These are phyloP conservation scores for Oscarella lobularis DNA, from an alignment of 37 sponge, comb jelly and placozoan species.

Conservation along the genomic window DNA sequence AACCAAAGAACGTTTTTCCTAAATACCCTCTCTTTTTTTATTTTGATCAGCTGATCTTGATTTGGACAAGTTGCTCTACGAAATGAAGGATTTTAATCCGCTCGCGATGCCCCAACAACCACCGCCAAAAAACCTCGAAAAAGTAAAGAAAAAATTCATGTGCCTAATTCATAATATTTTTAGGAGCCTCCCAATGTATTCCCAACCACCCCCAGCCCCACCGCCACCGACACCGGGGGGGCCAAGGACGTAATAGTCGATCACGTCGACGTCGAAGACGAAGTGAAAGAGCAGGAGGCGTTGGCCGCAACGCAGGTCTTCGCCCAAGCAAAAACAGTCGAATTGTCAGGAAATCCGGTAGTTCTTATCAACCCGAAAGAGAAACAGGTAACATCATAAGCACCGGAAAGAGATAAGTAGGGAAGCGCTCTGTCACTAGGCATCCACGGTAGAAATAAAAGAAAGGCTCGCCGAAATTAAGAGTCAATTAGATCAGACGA, in stretches of 20 bases:
- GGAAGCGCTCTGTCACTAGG: background rate
- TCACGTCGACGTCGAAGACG: background rate
- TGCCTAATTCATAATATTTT: too few relatives aligned
- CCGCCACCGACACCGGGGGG: background rate
- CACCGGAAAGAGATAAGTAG: background rate
- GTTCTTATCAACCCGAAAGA: background rate
- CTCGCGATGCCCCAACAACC: background rate
- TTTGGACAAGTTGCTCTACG: background rate
- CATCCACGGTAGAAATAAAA: background rate
- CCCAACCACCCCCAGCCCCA: background rate
- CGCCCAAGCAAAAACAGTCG: background rate
- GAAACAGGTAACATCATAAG: background rate
- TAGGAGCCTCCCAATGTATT: background rate
- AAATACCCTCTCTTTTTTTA: too few relatives aligned
- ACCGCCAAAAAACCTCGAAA: too few relatives aligned
- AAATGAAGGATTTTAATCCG: background rate
- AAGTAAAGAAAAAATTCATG: too few relatives aligned
- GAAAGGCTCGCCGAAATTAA: background rate
- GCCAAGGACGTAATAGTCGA: background rate
- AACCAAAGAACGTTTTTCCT: too few relatives aligned
- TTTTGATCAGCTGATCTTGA: too few relatives aligned
- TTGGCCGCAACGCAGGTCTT: background rate
- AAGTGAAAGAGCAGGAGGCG: background rate
- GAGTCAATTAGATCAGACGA: background rate
- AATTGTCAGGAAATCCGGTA: background rate